phyloP scores from a whole-genome alignment of 2,797 vertebrate genomes.

The Crocidura indochinensis region DNA sequence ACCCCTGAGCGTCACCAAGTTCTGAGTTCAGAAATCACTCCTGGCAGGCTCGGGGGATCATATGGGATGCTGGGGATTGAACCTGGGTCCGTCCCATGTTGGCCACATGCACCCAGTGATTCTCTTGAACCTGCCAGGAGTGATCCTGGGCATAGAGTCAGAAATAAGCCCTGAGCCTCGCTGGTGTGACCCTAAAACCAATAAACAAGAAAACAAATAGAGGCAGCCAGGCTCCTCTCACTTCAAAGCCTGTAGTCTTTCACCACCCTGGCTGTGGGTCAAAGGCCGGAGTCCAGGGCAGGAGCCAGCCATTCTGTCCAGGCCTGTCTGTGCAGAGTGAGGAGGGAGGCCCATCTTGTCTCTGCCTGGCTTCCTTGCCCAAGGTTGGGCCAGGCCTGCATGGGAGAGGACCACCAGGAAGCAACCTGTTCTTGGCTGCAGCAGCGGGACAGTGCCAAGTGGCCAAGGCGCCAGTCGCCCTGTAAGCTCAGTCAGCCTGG shows the following conservation, averaged over 20 bases:
- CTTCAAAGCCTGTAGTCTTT: background rate
- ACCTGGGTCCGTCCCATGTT: no score
- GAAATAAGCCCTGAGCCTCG: no score
- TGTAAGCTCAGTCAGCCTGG: slow-evolving; percentile 81
- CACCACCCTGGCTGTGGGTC: background rate
- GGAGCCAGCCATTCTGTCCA: background rate
- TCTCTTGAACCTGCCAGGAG: no score
- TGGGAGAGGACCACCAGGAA: background rate
- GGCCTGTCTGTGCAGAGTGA: rapidly evolving
- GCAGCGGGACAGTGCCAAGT: slow-evolving; percentile 64
- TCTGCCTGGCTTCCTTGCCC: slow-evolving; percentile 16
- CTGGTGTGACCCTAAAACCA: no score
- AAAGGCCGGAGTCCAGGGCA: background rate
- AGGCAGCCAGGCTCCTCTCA: background rate
- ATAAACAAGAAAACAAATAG: no score
- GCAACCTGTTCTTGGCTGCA: slow-evolving; percentile 64
- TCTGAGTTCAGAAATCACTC: no score
- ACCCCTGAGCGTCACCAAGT: no score
- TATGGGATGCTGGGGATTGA: no score
- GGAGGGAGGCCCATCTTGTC: background rate
- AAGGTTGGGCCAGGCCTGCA: slow-evolving; percentile 13
- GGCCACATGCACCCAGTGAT: no score
- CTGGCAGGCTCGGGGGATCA: no score
- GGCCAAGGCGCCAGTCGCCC: slow-evolving; percentile 81
- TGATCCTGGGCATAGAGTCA: no score